Conservation (phyloP, 2,888 invertebrate genomes). For the Drosophila imparisetae region DNA sequence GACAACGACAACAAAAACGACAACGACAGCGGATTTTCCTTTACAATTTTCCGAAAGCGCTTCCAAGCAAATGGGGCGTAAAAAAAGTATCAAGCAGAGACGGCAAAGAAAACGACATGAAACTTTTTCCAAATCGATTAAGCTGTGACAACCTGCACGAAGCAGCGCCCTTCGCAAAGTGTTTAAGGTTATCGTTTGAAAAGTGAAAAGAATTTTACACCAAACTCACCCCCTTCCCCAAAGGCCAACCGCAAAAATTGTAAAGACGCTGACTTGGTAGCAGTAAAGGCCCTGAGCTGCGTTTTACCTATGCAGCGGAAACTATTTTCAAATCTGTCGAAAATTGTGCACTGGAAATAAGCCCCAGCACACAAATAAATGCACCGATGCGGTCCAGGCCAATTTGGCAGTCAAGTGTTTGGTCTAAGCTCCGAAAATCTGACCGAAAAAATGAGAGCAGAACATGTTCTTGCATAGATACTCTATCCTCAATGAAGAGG, state of each 20-base stretch:
- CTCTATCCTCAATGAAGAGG: slow-evolving; percentile 10
- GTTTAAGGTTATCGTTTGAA: slow-evolving; percentile 71
- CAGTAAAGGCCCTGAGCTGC: slow-evolving; percentile 45
- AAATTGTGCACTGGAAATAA: slow-evolving; percentile 69
- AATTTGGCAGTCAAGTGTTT: slow-evolving; percentile 59
- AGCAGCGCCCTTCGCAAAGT: slow-evolving; percentile 48
- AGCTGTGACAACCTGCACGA: slow-evolving; percentile 66
- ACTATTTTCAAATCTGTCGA: slow-evolving; percentile 74
- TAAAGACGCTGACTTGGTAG: slow-evolving; percentile 9
- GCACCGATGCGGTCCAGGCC: slow-evolving; percentile 38
- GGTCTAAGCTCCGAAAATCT: slow-evolving; percentile 35
- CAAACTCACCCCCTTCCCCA: slow-evolving; percentile 17
- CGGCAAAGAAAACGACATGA: slow-evolving; percentile 49
- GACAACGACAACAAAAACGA: not conserved
- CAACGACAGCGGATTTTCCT: slow-evolving; percentile 44
- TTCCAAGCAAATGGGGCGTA: slow-evolving; percentile 72
- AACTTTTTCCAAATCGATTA: slow-evolving; percentile 77
- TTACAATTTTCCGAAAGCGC: slow-evolving; percentile 54
- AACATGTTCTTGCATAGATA: not conserved
- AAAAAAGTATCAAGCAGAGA: slow-evolving; percentile 63
- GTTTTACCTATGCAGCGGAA: slow-evolving; percentile 67
- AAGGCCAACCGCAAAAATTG: slow-evolving; percentile 58
- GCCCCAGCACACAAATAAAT: slow-evolving; percentile 74
- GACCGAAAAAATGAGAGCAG: not conserved
- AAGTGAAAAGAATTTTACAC: slow-evolving; percentile 69